These are phyloP conservation scores for Cremastinae sp. DNA, from an alignment of 2,888 invertebrate species.

Conservation along the genomic window DNA sequence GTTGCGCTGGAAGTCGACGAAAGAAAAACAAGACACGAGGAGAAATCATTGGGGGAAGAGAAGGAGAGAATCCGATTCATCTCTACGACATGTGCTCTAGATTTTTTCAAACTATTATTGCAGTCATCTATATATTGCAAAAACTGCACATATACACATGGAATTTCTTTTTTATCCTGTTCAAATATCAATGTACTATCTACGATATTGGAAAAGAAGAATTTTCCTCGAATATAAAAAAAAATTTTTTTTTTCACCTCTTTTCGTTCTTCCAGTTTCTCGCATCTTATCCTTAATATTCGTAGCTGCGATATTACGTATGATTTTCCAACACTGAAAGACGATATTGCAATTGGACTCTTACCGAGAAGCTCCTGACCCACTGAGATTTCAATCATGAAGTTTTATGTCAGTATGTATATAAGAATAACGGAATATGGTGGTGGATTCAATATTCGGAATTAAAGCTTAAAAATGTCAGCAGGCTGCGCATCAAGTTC, in stretches of 20 bases:
- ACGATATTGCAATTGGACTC: too few species aligned
- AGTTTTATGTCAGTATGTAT: too few species aligned
- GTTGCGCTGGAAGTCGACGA: slow-evolving; percentile 45
- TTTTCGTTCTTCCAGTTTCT: not conserved
- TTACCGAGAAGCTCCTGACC: too few species aligned
- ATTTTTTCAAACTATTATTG: slow-evolving; percentile 30
- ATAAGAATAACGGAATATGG: too few species aligned
- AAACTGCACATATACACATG: not conserved
- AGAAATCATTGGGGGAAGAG: slow-evolving; percentile 23
- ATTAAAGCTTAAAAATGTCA: too few species aligned
- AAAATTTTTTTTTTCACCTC: not conserved
- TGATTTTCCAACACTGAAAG: too few species aligned
- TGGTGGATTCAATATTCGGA: too few species aligned
- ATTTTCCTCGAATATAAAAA: slow-evolving; percentile 23
- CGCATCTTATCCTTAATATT: not conserved
- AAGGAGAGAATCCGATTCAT: slow-evolving; percentile 27
- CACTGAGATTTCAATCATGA: too few species aligned
- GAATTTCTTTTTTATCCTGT: slow-evolving; percentile 22
- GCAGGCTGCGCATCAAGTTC: too few species aligned
- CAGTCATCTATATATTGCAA: not conserved
- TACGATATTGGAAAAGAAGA: slow-evolving; percentile 47
- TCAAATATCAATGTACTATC: slow-evolving; percentile 34
- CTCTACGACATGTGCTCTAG: slow-evolving; percentile 52
- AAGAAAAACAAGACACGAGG: slow-evolving; percentile 51
- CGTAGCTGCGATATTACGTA: not conserved